Percentiles rank a stretch among this genome's conserved stretches.
Evolutionary conservation across 1,140 invertebrate genomes (phyloP).

Genomic region (Scaptomyza hsui): DNA sequence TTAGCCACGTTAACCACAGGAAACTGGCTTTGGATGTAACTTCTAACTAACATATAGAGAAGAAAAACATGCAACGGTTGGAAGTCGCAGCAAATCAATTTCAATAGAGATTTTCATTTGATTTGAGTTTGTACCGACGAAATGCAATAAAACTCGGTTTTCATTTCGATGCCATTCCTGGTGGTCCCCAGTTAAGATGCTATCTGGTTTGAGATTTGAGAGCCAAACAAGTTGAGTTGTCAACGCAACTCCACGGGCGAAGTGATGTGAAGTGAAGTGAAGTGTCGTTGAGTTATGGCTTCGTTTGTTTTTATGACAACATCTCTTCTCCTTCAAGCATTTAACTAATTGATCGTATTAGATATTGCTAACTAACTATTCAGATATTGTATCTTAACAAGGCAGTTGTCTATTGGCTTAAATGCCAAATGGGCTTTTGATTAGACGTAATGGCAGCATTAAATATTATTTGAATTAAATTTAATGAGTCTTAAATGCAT

Average conservation of each 20-base stretch:
- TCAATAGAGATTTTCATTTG: conserved; percentile 78
- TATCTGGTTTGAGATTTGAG: conserved; percentile 70
- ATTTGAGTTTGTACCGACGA: conserved; percentile 51
- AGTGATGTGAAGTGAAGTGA: conserved; percentile 69
- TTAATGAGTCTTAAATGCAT: too few species aligned
- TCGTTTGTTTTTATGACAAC: conserved; percentile 37
- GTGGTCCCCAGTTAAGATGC: conserved; percentile 63
- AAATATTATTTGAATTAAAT: too few species aligned
- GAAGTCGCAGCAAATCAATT: conserved; percentile 68
- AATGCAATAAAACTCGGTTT: conserved; percentile 59
- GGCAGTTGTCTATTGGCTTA: not conserved
- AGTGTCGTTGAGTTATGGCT: conserved; percentile 75
- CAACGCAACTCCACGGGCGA: conserved; percentile 69
- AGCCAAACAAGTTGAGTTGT: conserved; percentile 77
- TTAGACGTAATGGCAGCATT: not conserved
- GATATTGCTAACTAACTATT: conserved; percentile 9
- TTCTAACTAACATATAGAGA: not conserved
- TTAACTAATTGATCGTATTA: conserved; percentile 76
- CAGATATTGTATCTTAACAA: not conserved
- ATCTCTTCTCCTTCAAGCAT: conserved; percentile 39
- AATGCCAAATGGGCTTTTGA: not conserved
- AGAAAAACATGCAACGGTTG: conserved; percentile 3
- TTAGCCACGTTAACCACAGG: conserved; percentile 33
- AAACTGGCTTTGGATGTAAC: conserved; percentile 18
- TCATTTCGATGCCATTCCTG: conserved; percentile 26